Conservation (phyloP, 2,113 vertebrate species). For the Gymnogyps californianus region DNA sequence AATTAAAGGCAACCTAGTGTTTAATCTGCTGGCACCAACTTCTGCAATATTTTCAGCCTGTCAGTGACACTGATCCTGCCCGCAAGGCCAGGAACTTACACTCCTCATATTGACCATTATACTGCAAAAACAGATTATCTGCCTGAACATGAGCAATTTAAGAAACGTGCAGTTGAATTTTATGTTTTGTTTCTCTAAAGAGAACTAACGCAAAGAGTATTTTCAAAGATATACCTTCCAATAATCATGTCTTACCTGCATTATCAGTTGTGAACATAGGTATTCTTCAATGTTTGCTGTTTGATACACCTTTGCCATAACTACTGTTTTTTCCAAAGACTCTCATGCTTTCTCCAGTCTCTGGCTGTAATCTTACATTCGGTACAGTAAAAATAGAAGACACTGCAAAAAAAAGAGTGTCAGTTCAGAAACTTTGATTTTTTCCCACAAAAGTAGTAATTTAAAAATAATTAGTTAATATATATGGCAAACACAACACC, state of each 20-base stretch:
- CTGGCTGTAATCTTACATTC: constrained; percentile 89
- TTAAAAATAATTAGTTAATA: neutral
- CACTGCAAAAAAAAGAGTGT: constrained; percentile 77
- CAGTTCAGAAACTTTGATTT: neutral
- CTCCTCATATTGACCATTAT: neutral
- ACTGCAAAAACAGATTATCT: neutral
- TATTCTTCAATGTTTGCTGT: constrained; percentile 87
- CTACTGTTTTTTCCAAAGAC: constrained; percentile 88
- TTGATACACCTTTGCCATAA: constrained; percentile 86
- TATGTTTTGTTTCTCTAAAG: neutral
- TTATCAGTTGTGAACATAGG: neutral
- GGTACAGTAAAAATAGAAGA: constrained; percentile 93
- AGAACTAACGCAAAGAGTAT: neutral
- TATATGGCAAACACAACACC: neutral
- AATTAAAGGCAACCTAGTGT: neutral
- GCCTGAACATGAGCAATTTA: neutral
- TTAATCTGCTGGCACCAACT: neutral
- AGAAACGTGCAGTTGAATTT: neutral
- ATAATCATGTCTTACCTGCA: constrained; percentile 70
- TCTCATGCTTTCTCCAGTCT: constrained; percentile 88
- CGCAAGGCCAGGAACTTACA: neutral
- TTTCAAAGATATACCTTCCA: neutral
- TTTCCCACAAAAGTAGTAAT: neutral
- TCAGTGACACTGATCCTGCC: neutral
- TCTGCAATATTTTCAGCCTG: neutral